Base-by-base conservation (phyloP, 2,113 vertebrate species). In the Cochlearius cochlearius region DNA sequence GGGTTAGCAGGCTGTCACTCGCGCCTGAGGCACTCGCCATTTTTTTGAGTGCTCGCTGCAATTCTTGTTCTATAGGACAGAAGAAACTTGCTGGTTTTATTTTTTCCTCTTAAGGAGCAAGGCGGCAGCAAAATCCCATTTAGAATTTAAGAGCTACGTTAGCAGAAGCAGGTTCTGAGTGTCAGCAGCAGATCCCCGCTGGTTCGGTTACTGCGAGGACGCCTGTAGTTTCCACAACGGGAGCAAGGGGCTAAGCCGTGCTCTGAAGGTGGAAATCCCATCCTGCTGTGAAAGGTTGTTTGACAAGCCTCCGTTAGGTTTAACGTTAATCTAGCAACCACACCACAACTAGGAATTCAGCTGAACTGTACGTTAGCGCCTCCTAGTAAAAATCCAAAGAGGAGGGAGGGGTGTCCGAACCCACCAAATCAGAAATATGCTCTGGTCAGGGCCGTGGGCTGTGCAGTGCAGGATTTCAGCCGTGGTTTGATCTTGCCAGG, bases 401-500 rank as follows among this genome's bases (percentile, higher is more conserved):
- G 27, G 49, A 71, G 41, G 30, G 41, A 36, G 45, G 18, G 30
- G 3, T 47, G n/a, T 87, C 32, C 36, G 36, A 53, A 36, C 21
- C 17, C 63, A 45, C 34, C 15, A 3, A 2, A 25, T 79, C 56
- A 75, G 79, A 71, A 84, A 56, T 27, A 5, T 0, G 4, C 50
- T 52, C 47, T 9, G 38, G 10, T 60, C 34, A 34, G 72, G 12
- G 43, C 52, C 0, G 0, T 5, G 45, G 12, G 4, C 19, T 30
- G 32, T 0, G 3, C 2, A 63, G 27, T 6, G 38, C 4, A 21
- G 45, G 36, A 53, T 78, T 89, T 62, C 25, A 62, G 39, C 7
- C 78, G 13, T 34, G 36, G 5, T 76, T 92, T 95, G 20, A 59
- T 93, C 55, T 93, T 68, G 20, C 55, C 96, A 99, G 99, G 99